These are phyloP conservation scores for Tethea ocularis DNA, from an alignment of 2,888 invertebrate genomes.

Conservation along the genomic window DNA sequence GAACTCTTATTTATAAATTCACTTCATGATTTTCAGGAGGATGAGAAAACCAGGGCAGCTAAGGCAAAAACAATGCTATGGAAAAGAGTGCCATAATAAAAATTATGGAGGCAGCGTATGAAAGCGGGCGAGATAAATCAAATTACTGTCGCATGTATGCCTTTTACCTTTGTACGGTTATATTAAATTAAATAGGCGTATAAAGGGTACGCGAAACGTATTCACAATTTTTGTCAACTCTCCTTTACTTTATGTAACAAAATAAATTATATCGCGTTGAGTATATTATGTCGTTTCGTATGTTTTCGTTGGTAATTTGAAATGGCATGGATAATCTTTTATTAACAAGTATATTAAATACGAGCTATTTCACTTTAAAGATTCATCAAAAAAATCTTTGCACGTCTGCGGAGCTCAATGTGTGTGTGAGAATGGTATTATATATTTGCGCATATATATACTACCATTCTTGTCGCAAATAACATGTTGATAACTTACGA, in stretches of 20 bases:
- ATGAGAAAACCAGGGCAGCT: neutral
- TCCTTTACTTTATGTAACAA: neutral
- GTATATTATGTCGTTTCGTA: conserved; percentile 1
- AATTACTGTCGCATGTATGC: conserved; percentile 45
- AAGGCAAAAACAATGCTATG: neutral
- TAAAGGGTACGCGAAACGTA: conserved; percentile 24
- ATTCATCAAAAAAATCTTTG: no score
- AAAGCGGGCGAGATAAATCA: conserved; percentile 41
- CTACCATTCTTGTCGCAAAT: no score
- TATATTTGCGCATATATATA: no score
- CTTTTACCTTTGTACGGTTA: conserved; percentile 36
- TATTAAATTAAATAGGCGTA: conserved; percentile 49
- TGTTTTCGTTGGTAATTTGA: no score
- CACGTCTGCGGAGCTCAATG: no score
- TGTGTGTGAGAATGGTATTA: no score
- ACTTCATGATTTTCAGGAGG: neutral
- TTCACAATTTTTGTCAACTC: conserved; percentile 11
- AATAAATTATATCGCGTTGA: neutral
- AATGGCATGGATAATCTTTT: no score
- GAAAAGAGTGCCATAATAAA: conserved; percentile 6
- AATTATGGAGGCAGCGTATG: conserved; percentile 5
- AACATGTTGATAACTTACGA: no score
- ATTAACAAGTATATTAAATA: no score
- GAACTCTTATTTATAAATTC: neutral
- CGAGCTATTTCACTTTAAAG: no score